Percentiles rank a stretch among this genome's conserved stretches.
Evolutionary conservation across 2,888 invertebrate species (phyloP).

Genomic region (Germaria angustata): DNA sequence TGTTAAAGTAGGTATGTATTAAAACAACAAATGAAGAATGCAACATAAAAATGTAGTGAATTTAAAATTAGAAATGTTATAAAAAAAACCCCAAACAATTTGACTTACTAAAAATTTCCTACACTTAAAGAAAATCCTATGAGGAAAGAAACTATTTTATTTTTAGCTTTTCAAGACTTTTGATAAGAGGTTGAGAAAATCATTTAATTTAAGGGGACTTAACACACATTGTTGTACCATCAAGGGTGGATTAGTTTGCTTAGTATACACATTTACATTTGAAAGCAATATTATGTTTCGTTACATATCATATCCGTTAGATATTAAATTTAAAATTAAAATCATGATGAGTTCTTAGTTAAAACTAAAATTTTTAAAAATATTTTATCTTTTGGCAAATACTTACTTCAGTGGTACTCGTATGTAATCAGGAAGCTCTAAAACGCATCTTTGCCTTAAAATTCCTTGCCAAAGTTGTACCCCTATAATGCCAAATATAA

Average conservation of each 20-base stretch:
- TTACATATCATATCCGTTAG: constrained; percentile 14
- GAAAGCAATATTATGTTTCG: neutral
- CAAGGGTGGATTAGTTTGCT: neutral
- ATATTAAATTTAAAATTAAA: constrained; percentile 22
- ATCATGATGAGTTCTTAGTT: constrained; percentile 21
- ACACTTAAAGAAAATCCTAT: constrained; percentile 15
- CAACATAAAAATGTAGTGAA: neutral
- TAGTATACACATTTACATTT: constrained; percentile 34
- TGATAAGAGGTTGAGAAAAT: neutral
- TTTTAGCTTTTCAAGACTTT: constrained; percentile 27
- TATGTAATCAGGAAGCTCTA: constrained; percentile 86
- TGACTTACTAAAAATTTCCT: constrained; percentile 35
- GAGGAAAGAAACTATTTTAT: neutral
- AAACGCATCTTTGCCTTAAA: constrained; percentile 94
- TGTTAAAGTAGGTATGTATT: neutral
- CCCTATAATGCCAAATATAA: constrained; percentile 99
- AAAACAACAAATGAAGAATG: neutral
- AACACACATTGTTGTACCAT: constrained; percentile 22
- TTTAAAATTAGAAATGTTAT: constrained; percentile 8
- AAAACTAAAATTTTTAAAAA: constrained; percentile 17
- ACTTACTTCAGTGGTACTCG: constrained; percentile 89
- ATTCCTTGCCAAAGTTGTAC: constrained; percentile 99
- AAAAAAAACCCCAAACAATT: constrained; percentile 16
- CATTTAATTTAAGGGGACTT: constrained; percentile 11
- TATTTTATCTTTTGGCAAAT: neutral